A percentile compares a stretch with the other conserved stretches of the same genome.
These are phyloP conservation scores for Tenebrio molitor DNA, from an alignment of 1,140 invertebrate species.

Conservation along the genomic window DNA sequence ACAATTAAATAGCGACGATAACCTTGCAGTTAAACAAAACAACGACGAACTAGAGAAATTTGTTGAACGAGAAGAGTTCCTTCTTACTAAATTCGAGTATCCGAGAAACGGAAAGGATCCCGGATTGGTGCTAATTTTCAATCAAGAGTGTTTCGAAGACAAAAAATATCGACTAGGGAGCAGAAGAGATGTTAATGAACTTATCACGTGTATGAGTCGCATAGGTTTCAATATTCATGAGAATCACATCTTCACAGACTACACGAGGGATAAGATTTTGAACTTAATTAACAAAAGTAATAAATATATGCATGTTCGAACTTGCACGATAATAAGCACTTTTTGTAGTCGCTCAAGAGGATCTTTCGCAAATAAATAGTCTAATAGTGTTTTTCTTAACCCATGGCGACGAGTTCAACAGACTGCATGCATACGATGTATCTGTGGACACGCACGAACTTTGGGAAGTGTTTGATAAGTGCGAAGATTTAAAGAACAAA, in stretches of 20 bases:
- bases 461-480: conserved; percentile 53
- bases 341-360: conserved; percentile 48
- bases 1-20: too few species aligned
- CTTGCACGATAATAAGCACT: too few species aligned
- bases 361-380: conserved; percentile 54
- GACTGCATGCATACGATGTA: conserved; percentile 51
- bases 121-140: conserved; percentile 60
- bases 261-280: conserved; percentile 47
- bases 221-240: conserved; percentile 57
- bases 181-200: conserved; percentile 57
- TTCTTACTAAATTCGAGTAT: conserved; percentile 55
- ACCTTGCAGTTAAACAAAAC: not conserved
- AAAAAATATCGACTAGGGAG: conserved; percentile 45
- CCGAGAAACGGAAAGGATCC: conserved; percentile 51
- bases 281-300: conserved; percentile 35
- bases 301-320: conserved; percentile 48
- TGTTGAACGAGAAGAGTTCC: not conserved
- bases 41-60: not conserved
- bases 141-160: conserved; percentile 55
- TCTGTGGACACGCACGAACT: conserved; percentile 54
- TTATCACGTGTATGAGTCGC: conserved; percentile 53
- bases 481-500: conserved; percentile 56
- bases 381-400: conserved; percentile 60
- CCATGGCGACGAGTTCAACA: conserved; percentile 54
- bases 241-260: conserved; percentile 49